These are phyloP conservation scores for Balaeniceps rex DNA, from an alignment of 2,113 vertebrate genomes.

Conservation along the genomic window DNA sequence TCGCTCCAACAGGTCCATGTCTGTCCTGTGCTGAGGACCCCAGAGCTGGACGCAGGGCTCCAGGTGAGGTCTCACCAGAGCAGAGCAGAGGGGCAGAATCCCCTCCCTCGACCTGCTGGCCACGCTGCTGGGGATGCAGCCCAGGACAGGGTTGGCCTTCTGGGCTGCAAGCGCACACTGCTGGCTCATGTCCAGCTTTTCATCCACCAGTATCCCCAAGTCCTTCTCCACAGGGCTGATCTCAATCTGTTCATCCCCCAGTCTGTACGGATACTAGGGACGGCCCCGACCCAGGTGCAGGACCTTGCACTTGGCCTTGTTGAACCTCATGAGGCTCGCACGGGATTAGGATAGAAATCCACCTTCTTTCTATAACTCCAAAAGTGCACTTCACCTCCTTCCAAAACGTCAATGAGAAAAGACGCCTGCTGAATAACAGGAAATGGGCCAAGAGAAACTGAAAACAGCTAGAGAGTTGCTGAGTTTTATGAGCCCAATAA, in stretches of 20 bases:
- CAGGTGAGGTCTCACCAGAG: not conserved
- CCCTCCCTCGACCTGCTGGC: not conserved
- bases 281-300: too few relatives aligned
- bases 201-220: not conserved
- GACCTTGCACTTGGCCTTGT: not conserved
- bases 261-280: not conserved
- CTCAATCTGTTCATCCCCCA: not conserved
- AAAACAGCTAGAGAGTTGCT: not conserved
- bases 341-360: rapidly evolving
- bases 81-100: not conserved
- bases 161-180: not conserved
- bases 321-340: not conserved
- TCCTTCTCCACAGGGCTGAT: not conserved
- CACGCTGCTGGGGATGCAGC: not conserved
- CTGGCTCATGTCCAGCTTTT: not conserved
- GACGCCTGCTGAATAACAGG: not conserved
- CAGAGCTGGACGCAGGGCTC: not conserved
- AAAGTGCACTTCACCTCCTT: not conserved
- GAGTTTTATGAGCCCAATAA: not conserved
- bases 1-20: not conserved
- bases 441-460: not conserved
- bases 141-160: not conserved
- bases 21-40: not conserved
- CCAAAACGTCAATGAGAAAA: not conserved
- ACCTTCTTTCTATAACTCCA: not conserved